Conservation (phyloP, 2,888 invertebrate genomes). For the Drosophila dives region DNA sequence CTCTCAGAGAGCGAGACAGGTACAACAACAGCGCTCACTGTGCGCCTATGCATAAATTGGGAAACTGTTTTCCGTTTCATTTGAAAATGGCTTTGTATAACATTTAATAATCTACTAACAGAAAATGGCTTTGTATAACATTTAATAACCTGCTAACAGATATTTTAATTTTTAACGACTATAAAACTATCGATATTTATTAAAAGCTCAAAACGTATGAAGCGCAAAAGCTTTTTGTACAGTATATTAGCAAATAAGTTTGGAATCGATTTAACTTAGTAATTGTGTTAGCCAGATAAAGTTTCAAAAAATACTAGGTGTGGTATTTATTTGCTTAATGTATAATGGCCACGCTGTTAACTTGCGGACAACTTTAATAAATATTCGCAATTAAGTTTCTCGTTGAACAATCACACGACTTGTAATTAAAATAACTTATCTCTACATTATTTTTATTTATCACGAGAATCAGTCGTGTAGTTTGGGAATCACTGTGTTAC, state of each 20-base stretch:
- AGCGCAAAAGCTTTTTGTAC: background rate
- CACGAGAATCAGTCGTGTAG: constrained; percentile 74
- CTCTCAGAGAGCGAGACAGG: constrained; percentile 43
- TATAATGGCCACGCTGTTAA: constrained; percentile 10
- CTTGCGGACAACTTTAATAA: constrained; percentile 1
- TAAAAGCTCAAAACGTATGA: background rate
- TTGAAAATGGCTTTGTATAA: background rate
- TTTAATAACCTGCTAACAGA: background rate
- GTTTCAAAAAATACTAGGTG: background rate
- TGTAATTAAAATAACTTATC: background rate
- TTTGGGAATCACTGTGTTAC: constrained; percentile 77
- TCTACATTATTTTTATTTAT: constrained; percentile 22
- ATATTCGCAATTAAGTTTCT: background rate
- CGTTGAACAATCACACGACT: background rate
- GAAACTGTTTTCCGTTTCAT: background rate
- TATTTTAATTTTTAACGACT: background rate
- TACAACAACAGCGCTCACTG: constrained; percentile 13
- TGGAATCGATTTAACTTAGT: background rate
- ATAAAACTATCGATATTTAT: constrained; percentile 14
- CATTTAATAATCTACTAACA: background rate
- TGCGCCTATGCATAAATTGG: background rate
- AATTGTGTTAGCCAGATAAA: background rate
- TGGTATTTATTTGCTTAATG: background rate
- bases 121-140: background rate
- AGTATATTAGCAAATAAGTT: background rate